These are phyloP conservation scores for Gopherus evgoodei DNA, from an alignment of 2,113 vertebrate species.

Conservation along the genomic window DNA sequence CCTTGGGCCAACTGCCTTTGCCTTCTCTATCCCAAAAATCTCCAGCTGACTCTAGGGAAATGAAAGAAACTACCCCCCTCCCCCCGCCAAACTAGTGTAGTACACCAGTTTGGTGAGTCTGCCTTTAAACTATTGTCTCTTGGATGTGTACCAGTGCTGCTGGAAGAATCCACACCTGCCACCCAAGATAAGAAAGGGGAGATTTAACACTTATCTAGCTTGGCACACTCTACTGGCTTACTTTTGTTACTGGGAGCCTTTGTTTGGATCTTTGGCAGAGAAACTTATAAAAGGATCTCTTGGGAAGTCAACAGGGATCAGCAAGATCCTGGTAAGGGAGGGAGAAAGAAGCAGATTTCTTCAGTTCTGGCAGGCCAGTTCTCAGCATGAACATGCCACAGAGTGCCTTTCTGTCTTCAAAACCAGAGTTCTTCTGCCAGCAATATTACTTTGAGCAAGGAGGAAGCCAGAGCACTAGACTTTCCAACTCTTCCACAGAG, in stretches of 20 bases:
- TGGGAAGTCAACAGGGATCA: neutral
- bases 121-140: neutral
- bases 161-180: neutral
- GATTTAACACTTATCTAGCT: neutral
- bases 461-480: neutral
- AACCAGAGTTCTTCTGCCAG: neutral
- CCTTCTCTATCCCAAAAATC: neutral
- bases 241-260: neutral
- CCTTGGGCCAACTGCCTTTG: neutral
- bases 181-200: neutral
- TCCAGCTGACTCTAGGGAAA: neutral
- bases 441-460: neutral
- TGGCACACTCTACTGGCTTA: neutral
- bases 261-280: neutral
- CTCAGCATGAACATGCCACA: neutral
- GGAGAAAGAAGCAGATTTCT: neutral
- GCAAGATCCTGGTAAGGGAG: neutral
- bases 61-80: neutral
- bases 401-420: neutral
- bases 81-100: neutral
- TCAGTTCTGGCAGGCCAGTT: neutral
- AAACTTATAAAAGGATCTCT: neutral
- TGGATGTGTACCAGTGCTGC: neutral
- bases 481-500: neutral
- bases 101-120: neutral